Percentiles rank a stretch among this genome's conserved stretches.
Conservation (phyloP, 1,140 invertebrate genomes). For the Drosophila kanapiae region DNA sequence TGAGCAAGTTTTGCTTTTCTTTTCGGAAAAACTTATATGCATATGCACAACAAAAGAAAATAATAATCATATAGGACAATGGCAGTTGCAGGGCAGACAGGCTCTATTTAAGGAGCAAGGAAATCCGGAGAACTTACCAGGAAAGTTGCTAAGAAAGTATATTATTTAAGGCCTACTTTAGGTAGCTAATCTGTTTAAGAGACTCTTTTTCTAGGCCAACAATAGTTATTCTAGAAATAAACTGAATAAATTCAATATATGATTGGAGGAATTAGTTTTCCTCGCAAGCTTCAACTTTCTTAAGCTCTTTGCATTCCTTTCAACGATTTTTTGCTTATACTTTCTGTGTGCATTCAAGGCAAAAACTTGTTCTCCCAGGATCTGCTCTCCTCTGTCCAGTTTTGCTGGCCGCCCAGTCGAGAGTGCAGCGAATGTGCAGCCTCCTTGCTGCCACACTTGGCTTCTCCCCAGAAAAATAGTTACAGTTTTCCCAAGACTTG, state of each 20-base stretch:
- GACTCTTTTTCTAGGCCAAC: neutral
- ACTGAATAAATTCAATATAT: neutral
- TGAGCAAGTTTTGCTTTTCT: slow-evolving; percentile 60
- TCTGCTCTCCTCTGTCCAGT: slow-evolving; percentile 32
- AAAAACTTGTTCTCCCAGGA: slow-evolving; percentile 17
- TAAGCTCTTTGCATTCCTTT: neutral
- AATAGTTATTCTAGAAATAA: neutral
- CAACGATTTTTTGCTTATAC: neutral
- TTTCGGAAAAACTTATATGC: slow-evolving; percentile 58
- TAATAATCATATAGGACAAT: slow-evolving; percentile 56
- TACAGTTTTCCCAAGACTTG: slow-evolving; percentile 26
- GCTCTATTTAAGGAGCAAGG: neutral
- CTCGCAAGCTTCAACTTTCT: neutral
- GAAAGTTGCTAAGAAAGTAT: neutral
- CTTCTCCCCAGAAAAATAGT: neutral
- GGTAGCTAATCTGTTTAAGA: neutral
- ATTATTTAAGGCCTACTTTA: too few relatives aligned
- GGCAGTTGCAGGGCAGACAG: neutral
- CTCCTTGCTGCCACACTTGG: slow-evolving; percentile 12
- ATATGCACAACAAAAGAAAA: slow-evolving; percentile 47
- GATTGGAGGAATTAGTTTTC: neutral
- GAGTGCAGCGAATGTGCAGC: slow-evolving; percentile 72
- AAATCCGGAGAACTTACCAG: neutral
- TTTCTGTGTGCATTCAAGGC: slow-evolving; percentile 24
- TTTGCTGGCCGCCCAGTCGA: slow-evolving; percentile 68